phyloP scores from a whole-genome alignment of 2,113 vertebrate species.

The Engystomops pustulosus region DNA sequence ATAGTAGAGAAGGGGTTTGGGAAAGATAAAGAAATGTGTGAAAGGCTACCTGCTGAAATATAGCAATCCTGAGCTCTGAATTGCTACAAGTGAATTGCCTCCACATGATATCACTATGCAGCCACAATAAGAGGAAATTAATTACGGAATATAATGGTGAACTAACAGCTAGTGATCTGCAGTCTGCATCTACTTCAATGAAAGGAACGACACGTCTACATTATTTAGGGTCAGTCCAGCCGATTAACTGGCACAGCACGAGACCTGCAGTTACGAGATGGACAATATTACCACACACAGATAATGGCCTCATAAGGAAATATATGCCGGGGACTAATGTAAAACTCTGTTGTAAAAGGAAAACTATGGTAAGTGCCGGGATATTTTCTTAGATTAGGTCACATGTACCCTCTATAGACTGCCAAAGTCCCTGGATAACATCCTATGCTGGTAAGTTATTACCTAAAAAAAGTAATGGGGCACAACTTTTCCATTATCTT shows the following conservation, averaged over 20 bases:
- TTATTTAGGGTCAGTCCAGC: slow-evolving; percentile 6
- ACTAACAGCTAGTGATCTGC: neutral
- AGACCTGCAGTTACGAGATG: neutral
- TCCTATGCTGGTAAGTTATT: neutral
- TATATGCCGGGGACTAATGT: too few species aligned
- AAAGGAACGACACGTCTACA: neutral
- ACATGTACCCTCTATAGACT: too few species aligned
- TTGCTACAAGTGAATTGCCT: slow-evolving; percentile 53
- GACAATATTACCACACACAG: neutral
- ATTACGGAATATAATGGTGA: slow-evolving; percentile 37
- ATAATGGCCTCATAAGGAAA: neutral
- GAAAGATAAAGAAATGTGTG: slow-evolving; percentile 38
- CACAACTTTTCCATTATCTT: neutral
- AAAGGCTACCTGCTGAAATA: slow-evolving; percentile 48
- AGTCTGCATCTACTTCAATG: neutral
- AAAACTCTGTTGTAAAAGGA: too few species aligned
- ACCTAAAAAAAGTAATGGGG: neutral
- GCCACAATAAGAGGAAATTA: slow-evolving; percentile 50
- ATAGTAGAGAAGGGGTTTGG: slow-evolving; percentile 19
- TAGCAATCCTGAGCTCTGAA: slow-evolving; percentile 34
- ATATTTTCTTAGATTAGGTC: too few species aligned
- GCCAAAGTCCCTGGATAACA: too few species aligned
- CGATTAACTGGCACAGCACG: neutral
- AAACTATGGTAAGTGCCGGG: too few species aligned
- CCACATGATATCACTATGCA: slow-evolving; percentile 27